These are phyloP conservation scores for Nomia melanderi DNA, from an alignment of 1,140 invertebrate genomes.

Conservation along the genomic window DNA sequence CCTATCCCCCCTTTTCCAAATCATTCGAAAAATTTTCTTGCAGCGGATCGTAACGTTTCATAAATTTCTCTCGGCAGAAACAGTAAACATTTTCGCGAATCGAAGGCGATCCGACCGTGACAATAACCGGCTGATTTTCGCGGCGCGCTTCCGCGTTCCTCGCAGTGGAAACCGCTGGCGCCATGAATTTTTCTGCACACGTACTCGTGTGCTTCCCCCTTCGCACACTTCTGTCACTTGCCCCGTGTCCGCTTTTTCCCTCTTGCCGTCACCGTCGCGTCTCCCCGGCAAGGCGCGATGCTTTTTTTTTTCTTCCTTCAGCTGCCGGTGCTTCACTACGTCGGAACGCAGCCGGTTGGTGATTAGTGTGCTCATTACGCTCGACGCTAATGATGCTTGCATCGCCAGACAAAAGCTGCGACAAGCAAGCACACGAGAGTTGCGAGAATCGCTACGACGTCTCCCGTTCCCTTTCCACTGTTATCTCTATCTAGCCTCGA, in stretches of 20 bases:
- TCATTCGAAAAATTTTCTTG: neutral
- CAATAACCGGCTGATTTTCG: constrained; percentile 5
- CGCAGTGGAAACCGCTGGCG: constrained; percentile 22
- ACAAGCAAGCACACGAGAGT: constrained; percentile 60
- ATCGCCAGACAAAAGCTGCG: constrained; percentile 72
- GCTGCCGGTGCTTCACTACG: constrained; percentile 51
- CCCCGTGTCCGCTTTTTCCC: constrained; percentile 57
- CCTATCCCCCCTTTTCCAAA: too few relatives aligned
- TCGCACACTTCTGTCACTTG: constrained; percentile 58
- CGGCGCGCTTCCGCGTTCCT: constrained; percentile 5
- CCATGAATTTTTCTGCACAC: constrained; percentile 37
- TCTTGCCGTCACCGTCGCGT: constrained; percentile 55
- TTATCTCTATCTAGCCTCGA: neutral
- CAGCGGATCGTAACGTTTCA: neutral
- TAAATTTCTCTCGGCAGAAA: neutral
- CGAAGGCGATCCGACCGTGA: neutral
- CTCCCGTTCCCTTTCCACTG: constrained; percentile 6
- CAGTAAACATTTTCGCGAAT: neutral
- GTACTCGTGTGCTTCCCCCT: constrained; percentile 30
- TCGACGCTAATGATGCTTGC: constrained; percentile 77
- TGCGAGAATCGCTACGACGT: constrained; percentile 21
- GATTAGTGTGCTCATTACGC: constrained; percentile 79
- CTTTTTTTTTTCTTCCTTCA: constrained; percentile 54
- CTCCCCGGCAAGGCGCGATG: constrained; percentile 47
- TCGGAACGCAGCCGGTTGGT: constrained; percentile 68